Evolutionary conservation across 2,797 vertebrate genomes (phyloP).

Genomic region (Sebastes oblongus): DNA sequence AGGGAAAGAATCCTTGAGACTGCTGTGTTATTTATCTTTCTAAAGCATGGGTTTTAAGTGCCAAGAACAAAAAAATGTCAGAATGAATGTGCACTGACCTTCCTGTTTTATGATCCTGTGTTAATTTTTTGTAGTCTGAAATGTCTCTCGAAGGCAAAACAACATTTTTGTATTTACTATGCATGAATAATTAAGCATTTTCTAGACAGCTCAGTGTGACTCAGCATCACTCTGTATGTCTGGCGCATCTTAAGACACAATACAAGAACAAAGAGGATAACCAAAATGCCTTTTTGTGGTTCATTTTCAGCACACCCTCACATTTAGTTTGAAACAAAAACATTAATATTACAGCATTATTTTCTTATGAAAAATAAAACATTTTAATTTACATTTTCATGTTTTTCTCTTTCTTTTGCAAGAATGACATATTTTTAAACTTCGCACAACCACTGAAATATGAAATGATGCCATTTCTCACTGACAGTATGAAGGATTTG

Average conservation of each 20-base stretch:
- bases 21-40: neutral
- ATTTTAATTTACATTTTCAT: neutral
- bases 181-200: conserved; percentile 23
- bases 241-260: neutral
- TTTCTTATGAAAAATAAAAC: neutral
- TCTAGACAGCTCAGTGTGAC: conserved; percentile 1
- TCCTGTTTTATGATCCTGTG: neutral
- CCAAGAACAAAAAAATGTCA: neutral
- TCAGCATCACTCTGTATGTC: conserved; percentile 3
- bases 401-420: neutral
- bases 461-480: neutral
- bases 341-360: too few species aligned
- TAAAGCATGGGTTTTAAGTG: neutral
- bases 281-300: neutral
- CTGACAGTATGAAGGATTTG: neutral
- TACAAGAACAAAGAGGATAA: conserved; percentile 3
- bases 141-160: conserved; percentile 3
- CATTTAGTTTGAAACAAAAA: neutral
- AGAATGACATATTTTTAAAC: neutral
- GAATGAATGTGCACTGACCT: neutral
- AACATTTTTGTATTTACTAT: neutral
- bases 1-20: neutral
- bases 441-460: neutral
- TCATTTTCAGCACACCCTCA: neutral
- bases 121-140: neutral